phyloP scores from a whole-genome alignment of 2,888 invertebrate genomes.

The Tubiluchus corallicola region DNA sequence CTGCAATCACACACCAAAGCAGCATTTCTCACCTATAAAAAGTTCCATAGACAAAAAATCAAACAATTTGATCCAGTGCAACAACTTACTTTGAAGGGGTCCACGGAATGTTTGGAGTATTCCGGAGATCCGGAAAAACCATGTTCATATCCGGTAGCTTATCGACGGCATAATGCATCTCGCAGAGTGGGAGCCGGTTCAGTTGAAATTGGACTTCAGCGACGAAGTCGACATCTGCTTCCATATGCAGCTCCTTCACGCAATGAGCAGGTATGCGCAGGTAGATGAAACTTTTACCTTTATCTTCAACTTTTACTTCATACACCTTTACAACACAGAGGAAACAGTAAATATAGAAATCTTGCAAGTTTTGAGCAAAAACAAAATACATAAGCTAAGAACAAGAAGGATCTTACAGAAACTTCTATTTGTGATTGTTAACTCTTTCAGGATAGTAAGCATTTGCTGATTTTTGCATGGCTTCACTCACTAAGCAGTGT shows the following conservation, averaged over 20 bases:
- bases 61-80: too few species aligned
- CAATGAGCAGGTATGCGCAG: slow-evolving; percentile 46
- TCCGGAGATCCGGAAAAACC: slow-evolving; percentile 47
- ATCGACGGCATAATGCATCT: slow-evolving; percentile 65
- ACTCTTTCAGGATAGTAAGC: too few species aligned
- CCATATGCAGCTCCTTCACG: slow-evolving; percentile 41
- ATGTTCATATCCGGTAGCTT: slow-evolving; percentile 47
- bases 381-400: too few species aligned
- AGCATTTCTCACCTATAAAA: too few species aligned
- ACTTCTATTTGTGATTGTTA: too few species aligned
- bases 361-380: too few species aligned
- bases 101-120: slow-evolving; percentile 46
- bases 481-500: too few species aligned
- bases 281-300: slow-evolving; percentile 56
- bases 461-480: too few species aligned
- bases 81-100: slow-evolving; percentile 37
- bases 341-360: too few species aligned
- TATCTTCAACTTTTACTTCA: slow-evolving; percentile 57
- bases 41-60: too few species aligned
- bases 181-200: slow-evolving; percentile 57
- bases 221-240: slow-evolving; percentile 41
- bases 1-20: too few species aligned
- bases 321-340: slow-evolving; percentile 41
- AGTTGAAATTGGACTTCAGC: slow-evolving; percentile 57
- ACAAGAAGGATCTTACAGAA: too few species aligned